These are phyloP conservation scores for Datnioides undecimradiatus DNA, from an alignment of 2,113 vertebrate species.

Conservation along the genomic window DNA sequence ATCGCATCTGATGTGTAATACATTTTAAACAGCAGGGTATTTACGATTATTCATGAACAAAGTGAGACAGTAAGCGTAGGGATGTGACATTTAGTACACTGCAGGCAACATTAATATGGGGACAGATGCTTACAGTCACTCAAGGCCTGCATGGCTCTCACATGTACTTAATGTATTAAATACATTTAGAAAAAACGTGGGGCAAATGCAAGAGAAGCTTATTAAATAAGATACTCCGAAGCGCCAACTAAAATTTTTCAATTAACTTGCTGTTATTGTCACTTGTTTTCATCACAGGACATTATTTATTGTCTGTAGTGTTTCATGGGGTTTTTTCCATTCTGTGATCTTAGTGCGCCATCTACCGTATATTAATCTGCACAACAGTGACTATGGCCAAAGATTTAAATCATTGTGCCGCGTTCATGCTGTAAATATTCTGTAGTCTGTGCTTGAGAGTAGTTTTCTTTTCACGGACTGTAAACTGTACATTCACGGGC, in stretches of 20 bases:
- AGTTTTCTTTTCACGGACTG: no score
- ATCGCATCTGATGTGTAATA: not conserved
- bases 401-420: not conserved
- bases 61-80: not conserved
- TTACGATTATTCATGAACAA: not conserved
- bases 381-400: not conserved
- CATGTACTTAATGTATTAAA: not conserved
- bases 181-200: not conserved
- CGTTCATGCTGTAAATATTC: not conserved
- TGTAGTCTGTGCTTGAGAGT: not conserved
- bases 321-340: not conserved
- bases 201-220: not conserved
- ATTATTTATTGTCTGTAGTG: not conserved
- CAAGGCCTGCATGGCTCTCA: not conserved
- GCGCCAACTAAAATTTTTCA: not conserved
- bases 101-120: not conserved
- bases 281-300: not conserved
- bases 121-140: not conserved
- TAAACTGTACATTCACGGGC: no score
- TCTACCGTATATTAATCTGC: slow-evolving; percentile 36
- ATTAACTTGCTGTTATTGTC: not conserved
- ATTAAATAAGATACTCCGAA: not conserved
- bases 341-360: slow-evolving; percentile 50
- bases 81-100: not conserved
- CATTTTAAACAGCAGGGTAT: not conserved